These are phyloP conservation scores for Eospalax fontanierii DNA, from an alignment of 2,797 vertebrate genomes.

Conservation along the genomic window DNA sequence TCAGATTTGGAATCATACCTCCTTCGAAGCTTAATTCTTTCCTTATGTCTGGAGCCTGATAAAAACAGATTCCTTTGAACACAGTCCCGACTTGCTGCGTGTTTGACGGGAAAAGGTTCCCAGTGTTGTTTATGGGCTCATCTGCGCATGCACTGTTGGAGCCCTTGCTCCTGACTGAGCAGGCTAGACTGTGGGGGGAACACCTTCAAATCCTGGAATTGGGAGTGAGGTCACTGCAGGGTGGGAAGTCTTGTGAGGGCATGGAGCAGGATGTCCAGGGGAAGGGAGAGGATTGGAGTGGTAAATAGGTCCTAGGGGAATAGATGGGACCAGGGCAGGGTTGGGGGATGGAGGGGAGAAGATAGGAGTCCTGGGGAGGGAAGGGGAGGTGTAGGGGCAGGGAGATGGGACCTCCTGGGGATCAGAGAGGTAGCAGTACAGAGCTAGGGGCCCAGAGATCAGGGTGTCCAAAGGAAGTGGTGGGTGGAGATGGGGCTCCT, in stretches of 20 bases:
- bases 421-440: too few species aligned
- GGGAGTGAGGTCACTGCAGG: neutral
- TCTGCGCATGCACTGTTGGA: too few species aligned
- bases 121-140: neutral
- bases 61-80: conserved; percentile 32
- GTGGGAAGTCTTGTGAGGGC: neutral
- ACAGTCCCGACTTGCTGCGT: neutral
- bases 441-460: neutral
- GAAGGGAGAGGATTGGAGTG: neutral
- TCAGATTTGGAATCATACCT: conserved; percentile 75
- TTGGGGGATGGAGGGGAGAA: neutral
- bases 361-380: neutral
- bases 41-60: conserved; percentile 73
- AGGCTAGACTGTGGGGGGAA: neutral
- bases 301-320: neutral
- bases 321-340: neutral
- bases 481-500: neutral
- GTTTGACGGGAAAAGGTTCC: neutral
- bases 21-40: conserved; percentile 76
- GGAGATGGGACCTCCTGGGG: too few species aligned
- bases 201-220: neutral
- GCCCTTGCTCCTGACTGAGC: neutral
- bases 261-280: too few species aligned
- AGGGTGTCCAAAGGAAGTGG: neutral
- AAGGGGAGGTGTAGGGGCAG: neutral